Evolutionary conservation across 37 sponge, comb jelly and placozoan species (phyloP), one percentile per base, ranked within the genome.

Genomic region (Dysidea cf. avara): DNA sequence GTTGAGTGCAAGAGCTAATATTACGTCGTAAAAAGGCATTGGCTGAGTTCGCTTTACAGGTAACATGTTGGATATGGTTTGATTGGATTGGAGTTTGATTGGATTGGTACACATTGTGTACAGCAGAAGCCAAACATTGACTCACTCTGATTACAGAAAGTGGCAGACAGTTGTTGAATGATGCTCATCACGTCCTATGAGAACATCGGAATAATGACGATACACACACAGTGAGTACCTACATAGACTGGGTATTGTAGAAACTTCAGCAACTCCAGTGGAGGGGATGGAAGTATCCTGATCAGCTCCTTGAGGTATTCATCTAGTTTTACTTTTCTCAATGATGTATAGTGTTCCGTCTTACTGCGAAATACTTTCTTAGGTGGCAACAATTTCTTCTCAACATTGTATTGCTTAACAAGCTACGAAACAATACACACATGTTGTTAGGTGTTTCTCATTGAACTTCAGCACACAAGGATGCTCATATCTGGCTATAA

Each of bases 191-290:
- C 69, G 49, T 68, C 69, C 24, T 68, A 68, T 43, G 46, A 12
- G 9, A 5, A 43, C 46, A 43, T 12, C 9, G 9, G 9, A 9
- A 43, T 9, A 43, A 43, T 12, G 5, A 9, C 46, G 9, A 12
- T 43, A 43, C 5, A 9, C 46, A 43, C 9, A 43, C 46, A 43
- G n/a, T n/a, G n/a, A 12, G 12, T 33, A 74, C 89, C 78, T 50
- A 88, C 89, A 53, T 31, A 53, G 72, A 78, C 77, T 36, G 75
- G 72, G 71, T 91, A 91, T 26, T 79, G 66, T 7, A 85, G 60
- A 66, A 91, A 91, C 51, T 82, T 53, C 28, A 91, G 76, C 28
- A 91, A 55, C 31, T 68, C 75, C 3, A 28, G 63, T 13, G 92
- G 92, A 53, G 83, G 87, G 31, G n/a, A 4, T 55, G 56, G 13